phyloP scores from a whole-genome alignment of 2,888 invertebrate genomes.

The Leptogaster cylindrica region DNA sequence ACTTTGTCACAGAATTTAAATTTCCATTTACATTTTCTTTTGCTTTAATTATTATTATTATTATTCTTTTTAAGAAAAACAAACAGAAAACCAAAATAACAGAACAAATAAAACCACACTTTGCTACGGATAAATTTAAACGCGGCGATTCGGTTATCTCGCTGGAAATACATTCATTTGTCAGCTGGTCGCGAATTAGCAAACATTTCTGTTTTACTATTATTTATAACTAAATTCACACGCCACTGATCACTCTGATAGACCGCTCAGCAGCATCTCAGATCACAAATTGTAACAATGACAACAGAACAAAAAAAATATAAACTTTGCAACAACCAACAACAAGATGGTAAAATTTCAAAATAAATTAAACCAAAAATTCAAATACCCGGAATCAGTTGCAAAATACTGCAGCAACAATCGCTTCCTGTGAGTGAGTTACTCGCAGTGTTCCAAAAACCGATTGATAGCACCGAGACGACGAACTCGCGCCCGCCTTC shows the following conservation, averaged over 20 bases:
- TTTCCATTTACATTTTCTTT: no score
- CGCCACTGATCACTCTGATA: no score
- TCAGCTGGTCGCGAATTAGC: no score
- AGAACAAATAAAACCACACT: constrained; percentile 18
- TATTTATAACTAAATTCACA: not conserved
- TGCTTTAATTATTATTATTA: no score
- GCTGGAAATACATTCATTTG: not conserved
- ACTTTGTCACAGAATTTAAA: no score
- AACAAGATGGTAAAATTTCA: not conserved
- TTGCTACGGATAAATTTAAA: not conserved
- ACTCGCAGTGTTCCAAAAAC: not conserved
- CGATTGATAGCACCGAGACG: constrained; percentile 23
- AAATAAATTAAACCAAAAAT: not conserved
- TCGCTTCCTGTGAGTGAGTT: not conserved
- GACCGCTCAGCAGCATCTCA: no score
- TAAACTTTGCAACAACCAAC: no score
- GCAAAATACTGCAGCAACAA: not conserved
- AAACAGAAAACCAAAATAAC: no score
- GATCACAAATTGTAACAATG: not conserved
- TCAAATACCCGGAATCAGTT: constrained; percentile 20
- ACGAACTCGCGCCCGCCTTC: constrained; percentile 6
- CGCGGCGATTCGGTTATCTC: not conserved
- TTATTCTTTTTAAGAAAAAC: no score
- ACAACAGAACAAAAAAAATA: not conserved
- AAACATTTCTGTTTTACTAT: not conserved